These are phyloP conservation scores for Scleropages formosus DNA, from an alignment of 2,797 vertebrate species.

Conservation along the genomic window DNA sequence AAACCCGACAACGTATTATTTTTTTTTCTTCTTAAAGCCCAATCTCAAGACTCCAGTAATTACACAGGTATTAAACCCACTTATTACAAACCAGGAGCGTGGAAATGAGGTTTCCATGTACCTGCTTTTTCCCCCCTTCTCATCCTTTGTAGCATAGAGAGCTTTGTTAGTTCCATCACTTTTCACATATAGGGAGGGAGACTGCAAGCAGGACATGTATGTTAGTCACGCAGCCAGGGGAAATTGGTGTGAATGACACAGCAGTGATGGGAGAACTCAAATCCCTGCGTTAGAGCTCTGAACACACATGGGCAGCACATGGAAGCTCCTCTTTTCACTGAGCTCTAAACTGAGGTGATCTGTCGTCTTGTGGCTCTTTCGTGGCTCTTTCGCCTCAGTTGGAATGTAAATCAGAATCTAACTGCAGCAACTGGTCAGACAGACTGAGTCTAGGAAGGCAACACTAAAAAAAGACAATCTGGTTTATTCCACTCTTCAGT, in stretches of 20 bases:
- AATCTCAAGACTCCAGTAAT: slow-evolving; percentile 12
- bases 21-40: background rate
- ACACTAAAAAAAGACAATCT: too few relatives aligned
- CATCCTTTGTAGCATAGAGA: background rate
- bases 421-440: too few relatives aligned
- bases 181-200: background rate
- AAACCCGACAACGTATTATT: slow-evolving; percentile 10
- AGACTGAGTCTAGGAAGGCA: too few relatives aligned
- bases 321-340: background rate
- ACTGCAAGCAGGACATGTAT: background rate
- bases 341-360: background rate
- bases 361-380: background rate
- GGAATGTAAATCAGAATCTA: too few relatives aligned
- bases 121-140: background rate
- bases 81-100: background rate
- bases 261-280: background rate
- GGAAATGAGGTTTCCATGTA: slow-evolving; percentile 5
- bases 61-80: slow-evolving; percentile 15
- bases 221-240: slow-evolving; percentile 7
- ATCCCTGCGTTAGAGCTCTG: background rate
- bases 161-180: slow-evolving; percentile 5
- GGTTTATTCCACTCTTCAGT: too few relatives aligned
- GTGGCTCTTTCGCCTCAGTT: too few relatives aligned
- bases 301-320: background rate
- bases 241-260: background rate